A percentile compares a stretch with the other conserved stretches of the same genome.
These are phyloP conservation scores for Peromyscus maniculatus DNA, from an alignment of 2,113 vertebrate species.

Conservation along the genomic window DNA sequence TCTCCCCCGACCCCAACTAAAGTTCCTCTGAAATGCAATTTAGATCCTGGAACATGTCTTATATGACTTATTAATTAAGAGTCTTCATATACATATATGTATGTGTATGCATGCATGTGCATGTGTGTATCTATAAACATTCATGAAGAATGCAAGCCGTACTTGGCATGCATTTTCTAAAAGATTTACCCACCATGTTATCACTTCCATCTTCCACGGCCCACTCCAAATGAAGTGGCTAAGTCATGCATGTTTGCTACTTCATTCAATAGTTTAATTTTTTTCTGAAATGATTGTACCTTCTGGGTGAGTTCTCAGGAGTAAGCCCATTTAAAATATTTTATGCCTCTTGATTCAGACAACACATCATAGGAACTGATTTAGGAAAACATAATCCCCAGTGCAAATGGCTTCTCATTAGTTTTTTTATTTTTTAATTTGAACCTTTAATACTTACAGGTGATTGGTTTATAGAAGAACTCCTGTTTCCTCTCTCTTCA, in stretches of 20 bases:
- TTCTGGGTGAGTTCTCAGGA: slow-evolving; percentile 62
- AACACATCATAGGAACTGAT: slow-evolving; percentile 69
- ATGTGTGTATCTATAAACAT: background rate
- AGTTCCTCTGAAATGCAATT: background rate
- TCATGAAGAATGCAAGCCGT: background rate
- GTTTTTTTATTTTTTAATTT: slow-evolving; percentile 69
- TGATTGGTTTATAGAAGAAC: slow-evolving; percentile 50
- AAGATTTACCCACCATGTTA: background rate
- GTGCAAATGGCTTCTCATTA: slow-evolving; percentile 65
- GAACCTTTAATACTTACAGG: slow-evolving; percentile 42
- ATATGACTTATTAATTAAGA: background rate
- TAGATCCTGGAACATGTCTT: background rate
- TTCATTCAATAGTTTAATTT: slow-evolving; percentile 46
- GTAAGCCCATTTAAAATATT: slow-evolving; percentile 70
- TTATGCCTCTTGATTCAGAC: slow-evolving; percentile 71
- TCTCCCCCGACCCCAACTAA: accelerated
- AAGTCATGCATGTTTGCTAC: slow-evolving; percentile 2
- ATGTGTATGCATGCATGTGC: background rate
- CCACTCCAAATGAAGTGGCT: background rate
- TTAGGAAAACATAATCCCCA: slow-evolving; percentile 64
- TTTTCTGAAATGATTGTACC: background rate
- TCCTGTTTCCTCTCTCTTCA: background rate
- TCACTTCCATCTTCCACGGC: slow-evolving; percentile 19
- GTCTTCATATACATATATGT: background rate
- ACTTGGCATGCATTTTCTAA: background rate